Base-by-base conservation (phyloP, 1,140 invertebrate species). In the Cyphomyrmex costatus region DNA sequence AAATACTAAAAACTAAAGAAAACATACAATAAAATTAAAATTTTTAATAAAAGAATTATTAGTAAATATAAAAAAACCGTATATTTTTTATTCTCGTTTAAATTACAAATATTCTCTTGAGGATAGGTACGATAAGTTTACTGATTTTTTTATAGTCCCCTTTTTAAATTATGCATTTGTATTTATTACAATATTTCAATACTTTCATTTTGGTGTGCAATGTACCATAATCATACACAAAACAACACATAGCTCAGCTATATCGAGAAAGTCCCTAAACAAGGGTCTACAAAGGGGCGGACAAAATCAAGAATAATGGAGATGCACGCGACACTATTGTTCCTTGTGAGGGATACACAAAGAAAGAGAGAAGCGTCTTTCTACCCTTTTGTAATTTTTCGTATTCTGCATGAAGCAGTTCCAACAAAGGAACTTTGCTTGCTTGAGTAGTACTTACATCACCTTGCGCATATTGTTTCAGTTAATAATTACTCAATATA, bases 301-400 rank as follows among this genome's bases (percentile, higher is more conserved):
- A 82, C 58, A 63, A 86, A 60, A 87, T 83, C 30, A 80, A 85
- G 58, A 84, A 51, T 42, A 73, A 77, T 86, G 78, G 53, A 82
- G 82, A 88, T 60, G 53, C 70, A 74, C 78, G 86, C 71, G 88
- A 85, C 89, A 90, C 89, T 91, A 92, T 91, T 92, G 87, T 91
- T 88, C 83, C 85, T 78, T 68, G 71, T 73, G 84, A 88, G 86
- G 85, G 88, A 91, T 89, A 86, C 63, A 87, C 90, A 60, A 91
- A 89, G 76, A n/a, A n/a, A n/a, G n/a, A n/a, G n/a, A n/a, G n/a
- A n/a, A 88, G 73, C 60, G 66, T 74, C 78, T 85, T 71, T 53
- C 71, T 77, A 88, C 56, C 56, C 85, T 90, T 14, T 16, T 83
- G 56, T n/a, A 78, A 80, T 87, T 51, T 86, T 58, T 87, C 53